These are phyloP conservation scores for Cotesia vestalis DNA, from an alignment of 1,140 invertebrate genomes.

Conservation along the genomic window DNA sequence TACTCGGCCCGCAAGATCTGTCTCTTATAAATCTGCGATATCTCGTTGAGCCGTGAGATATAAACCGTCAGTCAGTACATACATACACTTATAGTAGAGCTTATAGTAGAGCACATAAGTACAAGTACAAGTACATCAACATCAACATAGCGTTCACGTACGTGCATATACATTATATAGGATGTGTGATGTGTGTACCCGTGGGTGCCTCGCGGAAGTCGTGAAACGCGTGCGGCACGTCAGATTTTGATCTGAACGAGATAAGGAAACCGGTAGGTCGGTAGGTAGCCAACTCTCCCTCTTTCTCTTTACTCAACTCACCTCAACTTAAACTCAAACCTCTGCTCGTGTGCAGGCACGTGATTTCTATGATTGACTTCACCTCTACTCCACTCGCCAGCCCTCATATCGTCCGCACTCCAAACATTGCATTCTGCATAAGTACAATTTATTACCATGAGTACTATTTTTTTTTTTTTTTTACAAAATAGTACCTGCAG, in stretches of 20 bases:
- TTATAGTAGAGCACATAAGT: too few species aligned
- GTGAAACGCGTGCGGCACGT: constrained; percentile 55
- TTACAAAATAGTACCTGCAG: too few species aligned
- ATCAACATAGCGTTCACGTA: not conserved
- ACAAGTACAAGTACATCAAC: not conserved
- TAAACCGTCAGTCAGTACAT: too few species aligned
- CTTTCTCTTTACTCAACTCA: constrained; percentile 23
- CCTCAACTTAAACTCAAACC: constrained; percentile 19
- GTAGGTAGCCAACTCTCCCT: constrained; percentile 10
- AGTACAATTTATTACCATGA: too few species aligned
- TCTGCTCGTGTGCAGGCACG: constrained; percentile 14
- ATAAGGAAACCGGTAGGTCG: constrained; percentile 55
- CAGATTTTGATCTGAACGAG: constrained; percentile 54
- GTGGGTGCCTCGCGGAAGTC: constrained; percentile 40
- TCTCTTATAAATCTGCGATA: too few species aligned
- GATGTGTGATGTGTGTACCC: constrained; percentile 29
- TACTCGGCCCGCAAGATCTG: too few species aligned
- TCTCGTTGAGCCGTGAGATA: too few species aligned
- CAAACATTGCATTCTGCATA: too few species aligned
- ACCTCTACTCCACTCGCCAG: too few species aligned
- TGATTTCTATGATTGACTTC: constrained; percentile 16
- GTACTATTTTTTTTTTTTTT: too few species aligned
- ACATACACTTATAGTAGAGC: too few species aligned
- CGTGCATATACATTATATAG: not conserved
- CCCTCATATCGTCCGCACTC: too few species aligned